A percentile compares a stretch with the other conserved stretches of the same genome.
Conservation (phyloP, 2,797 vertebrate genomes). For the Epinephelus awoara region DNA sequence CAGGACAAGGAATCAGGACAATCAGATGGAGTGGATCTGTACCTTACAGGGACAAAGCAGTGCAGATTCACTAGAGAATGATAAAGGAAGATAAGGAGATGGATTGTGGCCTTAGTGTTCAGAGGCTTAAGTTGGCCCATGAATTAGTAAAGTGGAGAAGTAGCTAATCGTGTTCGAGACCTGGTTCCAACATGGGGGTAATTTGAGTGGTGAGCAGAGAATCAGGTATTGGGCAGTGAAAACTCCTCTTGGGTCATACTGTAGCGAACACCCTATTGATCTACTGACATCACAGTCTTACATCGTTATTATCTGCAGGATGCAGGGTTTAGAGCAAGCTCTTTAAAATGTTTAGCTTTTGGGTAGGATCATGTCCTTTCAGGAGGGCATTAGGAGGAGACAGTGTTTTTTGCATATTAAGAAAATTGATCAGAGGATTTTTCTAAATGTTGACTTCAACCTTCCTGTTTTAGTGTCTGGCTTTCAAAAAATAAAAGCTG, state of each 20-base stretch:
- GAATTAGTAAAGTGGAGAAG: slow-evolving; percentile 90
- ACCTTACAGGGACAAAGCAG: slow-evolving; percentile 41
- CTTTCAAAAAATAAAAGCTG: background rate
- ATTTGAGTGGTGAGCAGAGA: slow-evolving; percentile 50
- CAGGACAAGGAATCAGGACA: slow-evolving; percentile 80
- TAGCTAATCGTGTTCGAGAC: slow-evolving; percentile 83
- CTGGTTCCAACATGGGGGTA: slow-evolving; percentile 64
- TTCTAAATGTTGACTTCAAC: too few species aligned
- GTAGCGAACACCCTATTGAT: slow-evolving; percentile 4
- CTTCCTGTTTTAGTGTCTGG: background rate
- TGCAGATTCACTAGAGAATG: slow-evolving; percentile 40
- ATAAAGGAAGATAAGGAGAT: slow-evolving; percentile 37
- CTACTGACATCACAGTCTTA: background rate
- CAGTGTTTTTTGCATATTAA: background rate
- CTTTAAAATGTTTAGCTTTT: background rate
- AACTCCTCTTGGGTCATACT: slow-evolving; percentile 41
- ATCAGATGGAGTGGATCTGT: slow-evolving; percentile 74
- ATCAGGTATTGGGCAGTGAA: slow-evolving; percentile 46
- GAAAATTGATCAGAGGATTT: background rate
- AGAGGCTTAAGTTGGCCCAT: slow-evolving; percentile 81
- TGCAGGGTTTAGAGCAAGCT: background rate
- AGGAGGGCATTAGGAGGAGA: background rate
- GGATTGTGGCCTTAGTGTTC: slow-evolving; percentile 76
- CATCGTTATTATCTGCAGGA: slow-evolving; percentile 1
- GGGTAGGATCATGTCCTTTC: background rate